Evolutionary conservation across 1,140 invertebrate species (phyloP), one percentile per base, ranked within the genome.

Genomic region (Neuroterus valhalla): DNA sequence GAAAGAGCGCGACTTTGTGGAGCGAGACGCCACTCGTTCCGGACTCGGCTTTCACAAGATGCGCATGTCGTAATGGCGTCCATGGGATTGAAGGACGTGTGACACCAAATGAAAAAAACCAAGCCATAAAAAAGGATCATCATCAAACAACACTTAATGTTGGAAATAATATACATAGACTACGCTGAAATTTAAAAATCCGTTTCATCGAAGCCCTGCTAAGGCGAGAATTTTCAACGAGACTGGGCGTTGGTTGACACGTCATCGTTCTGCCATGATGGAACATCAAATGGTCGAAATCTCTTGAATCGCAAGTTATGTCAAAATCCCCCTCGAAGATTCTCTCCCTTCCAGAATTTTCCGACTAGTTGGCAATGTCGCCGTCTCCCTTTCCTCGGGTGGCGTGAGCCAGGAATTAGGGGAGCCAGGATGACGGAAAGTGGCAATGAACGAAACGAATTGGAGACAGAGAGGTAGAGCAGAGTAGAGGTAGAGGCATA

Each of bases 51-150:
- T 79, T 82, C 74, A 79, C 80, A 84, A 84, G 83, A 84, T 81
- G 83, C 83, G 83, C 83, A 85, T 85, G 83, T 84, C 83, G 83
- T 84, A 82, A 85, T 85, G 83, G 83, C 83, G 83, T 69, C 68
- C 78, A 79, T 81, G 76, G 82, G 81, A 80, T 77, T 75, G 75
- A 81, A 82, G 81, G 81, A 74, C 71, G 66, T 26, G 48, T 46
- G 52, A 26, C 70, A 66, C 26, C 46, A 2, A 50, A 50, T 1
- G 11, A 6, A 50, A 19, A 1, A 67, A n/a, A 15, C n/a, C 26
- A 67, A 0, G n/a, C 21, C 50, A 62, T 75, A 43, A 70, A 62
- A 78, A 66, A 74, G 69, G 68, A 67, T 68, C 62, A 73, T 69
- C 31, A 12, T 2, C 4, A 48, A 45, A 46, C 26, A 70, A 62